Base-by-base conservation (phyloP, 2,888 invertebrate genomes). In the Abrostola tripartita region DNA sequence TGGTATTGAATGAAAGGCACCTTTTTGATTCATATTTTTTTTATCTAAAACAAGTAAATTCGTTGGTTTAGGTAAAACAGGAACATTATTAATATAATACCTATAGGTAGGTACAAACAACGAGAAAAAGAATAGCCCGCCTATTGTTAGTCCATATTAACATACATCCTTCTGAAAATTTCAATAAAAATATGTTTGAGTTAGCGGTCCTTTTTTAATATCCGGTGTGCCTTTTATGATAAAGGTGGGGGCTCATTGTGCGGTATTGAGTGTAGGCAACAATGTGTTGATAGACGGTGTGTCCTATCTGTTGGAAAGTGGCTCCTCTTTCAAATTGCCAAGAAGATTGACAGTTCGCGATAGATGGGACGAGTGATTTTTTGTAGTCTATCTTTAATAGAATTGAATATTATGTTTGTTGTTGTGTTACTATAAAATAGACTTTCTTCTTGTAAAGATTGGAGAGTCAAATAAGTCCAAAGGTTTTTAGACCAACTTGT, bases 121-220 rank as follows among this genome's bases (percentile, higher is more conserved):
- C 24, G 24, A 2, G 24, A 24, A 24, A 24, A 24, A 24, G 24
- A 24, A 24, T 24, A 4, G 24, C 24, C 24, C 1, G 24, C 24
- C 24, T 24, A 24, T 24, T 24, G 24, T 24, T 24, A 24, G 24
- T 24, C 24, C 24, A 24, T 24, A 24, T 24, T 24, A 24, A 24
- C 24, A 24, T 24, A 24, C 24, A 24, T 24, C 24, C 24, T 24
- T 24, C 24, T 24, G 24, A 24, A 40, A 40, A 5, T 9, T 47
- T 47, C 44, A 9, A 47, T 24, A 47, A 47, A 47, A 47, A 68
- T 58, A 65, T 55, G 61, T 52, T 53, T 55, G 61, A 73, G 65
- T 63, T 68, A 56, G 51, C 57, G 54, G 60, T 54, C 64, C 49
- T 62, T 62, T 67, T 75, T 76, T 74, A 70, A 70, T 68, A 74